Conservation (phyloP, 2,888 invertebrate species). For the Nyleta sp. region DNA sequence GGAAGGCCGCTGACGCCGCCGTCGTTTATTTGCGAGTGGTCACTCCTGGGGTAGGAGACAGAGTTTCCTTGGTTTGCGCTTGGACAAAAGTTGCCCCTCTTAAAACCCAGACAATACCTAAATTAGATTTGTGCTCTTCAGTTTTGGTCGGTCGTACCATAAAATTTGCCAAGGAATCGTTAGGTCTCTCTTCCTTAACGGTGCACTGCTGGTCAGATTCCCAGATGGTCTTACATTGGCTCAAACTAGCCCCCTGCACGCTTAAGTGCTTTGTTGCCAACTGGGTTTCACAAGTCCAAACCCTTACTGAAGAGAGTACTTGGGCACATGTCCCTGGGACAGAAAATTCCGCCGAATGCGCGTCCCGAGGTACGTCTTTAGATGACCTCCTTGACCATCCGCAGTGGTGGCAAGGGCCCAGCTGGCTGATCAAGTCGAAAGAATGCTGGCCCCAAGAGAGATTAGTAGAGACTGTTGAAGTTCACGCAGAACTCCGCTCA, state of each 20-base stretch:
- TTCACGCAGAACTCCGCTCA: no score
- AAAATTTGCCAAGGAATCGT: background rate
- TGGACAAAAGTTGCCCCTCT: background rate
- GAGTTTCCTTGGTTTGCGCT: background rate
- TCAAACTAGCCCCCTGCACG: constrained; percentile 14
- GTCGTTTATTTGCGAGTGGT: background rate
- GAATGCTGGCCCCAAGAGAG: constrained; percentile 3
- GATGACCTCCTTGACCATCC: background rate
- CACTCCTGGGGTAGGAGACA: background rate
- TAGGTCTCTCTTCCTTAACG: background rate
- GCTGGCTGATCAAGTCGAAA: background rate
- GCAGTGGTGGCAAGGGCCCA: background rate
- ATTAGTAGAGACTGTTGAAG: no score
- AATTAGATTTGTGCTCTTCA: background rate
- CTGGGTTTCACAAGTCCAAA: constrained; percentile 61
- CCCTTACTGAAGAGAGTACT: background rate
- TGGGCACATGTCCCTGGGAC: constrained; percentile 54
- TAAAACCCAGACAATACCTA: background rate
- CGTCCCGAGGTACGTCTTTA: background rate
- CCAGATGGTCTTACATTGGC: constrained; percentile 22
- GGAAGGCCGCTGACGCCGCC: background rate
- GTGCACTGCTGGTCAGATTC: no score
- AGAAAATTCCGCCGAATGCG: background rate
- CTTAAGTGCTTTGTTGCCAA: constrained; percentile 62
- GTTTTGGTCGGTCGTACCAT: background rate